These are phyloP conservation scores for Strigamia crassipes DNA, from an alignment of 2,888 invertebrate genomes.

Conservation along the genomic window DNA sequence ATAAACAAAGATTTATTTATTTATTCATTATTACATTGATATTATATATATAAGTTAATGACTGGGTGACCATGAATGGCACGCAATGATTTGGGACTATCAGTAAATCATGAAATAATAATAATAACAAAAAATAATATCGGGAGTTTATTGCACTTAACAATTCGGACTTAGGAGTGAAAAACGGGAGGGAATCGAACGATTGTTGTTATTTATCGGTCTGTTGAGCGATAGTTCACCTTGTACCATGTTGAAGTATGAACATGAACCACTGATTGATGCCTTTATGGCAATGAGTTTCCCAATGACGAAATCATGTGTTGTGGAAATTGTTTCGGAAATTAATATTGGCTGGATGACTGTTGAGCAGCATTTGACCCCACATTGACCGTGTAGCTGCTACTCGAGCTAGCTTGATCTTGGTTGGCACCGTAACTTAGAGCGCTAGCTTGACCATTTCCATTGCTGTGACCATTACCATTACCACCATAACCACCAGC, in stretches of 20 bases:
- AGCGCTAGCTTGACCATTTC: constrained; percentile 24
- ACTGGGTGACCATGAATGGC: constrained; percentile 31
- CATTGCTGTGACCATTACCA: neutral
- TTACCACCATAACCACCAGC: constrained; percentile 24
- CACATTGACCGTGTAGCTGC: neutral
- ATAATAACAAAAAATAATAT: neutral
- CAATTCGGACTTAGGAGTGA: neutral
- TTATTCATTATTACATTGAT: constrained; percentile 14
- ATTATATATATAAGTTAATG: constrained; percentile 28
- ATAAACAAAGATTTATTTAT: constrained; percentile 16
- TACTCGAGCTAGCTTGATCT: neutral
- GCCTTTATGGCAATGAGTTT: neutral
- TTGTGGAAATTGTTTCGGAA: neutral
- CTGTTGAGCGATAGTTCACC: constrained; percentile 5
- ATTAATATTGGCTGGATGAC: constrained; percentile 13
- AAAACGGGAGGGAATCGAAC: neutral
- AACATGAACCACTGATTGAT: neutral
- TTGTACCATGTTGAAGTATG: constrained; percentile 21
- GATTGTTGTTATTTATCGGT: too few species aligned
- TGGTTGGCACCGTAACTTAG: neutral
- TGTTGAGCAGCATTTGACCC: constrained; percentile 9
- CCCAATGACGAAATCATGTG: neutral
- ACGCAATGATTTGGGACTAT: neutral
- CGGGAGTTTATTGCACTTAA: constrained; percentile 1
- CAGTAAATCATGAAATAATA: neutral